These are phyloP conservation scores for Gobio gobio DNA, from an alignment of 2,113 vertebrate genomes.

Conservation along the genomic window DNA sequence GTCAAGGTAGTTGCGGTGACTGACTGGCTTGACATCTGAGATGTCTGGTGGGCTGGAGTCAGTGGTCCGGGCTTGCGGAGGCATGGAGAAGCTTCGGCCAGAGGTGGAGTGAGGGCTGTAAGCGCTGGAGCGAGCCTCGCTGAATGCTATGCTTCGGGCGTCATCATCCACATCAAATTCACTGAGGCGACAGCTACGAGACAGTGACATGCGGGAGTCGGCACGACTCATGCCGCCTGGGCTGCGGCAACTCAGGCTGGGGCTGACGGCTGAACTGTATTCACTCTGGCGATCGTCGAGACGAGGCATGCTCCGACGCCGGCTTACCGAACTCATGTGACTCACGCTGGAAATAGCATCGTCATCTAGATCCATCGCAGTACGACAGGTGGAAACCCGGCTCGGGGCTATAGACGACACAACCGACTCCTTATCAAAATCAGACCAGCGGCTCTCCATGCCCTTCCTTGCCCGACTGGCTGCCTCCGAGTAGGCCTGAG, in stretches of 20 bases:
- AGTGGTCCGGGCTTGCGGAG: conserved; percentile 77
- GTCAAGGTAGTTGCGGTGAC: conserved; percentile 88
- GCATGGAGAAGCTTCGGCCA: conserved; percentile 90
- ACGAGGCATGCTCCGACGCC: conserved; percentile 73
- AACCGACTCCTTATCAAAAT: conserved; percentile 79
- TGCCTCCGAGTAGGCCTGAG: conserved; percentile 81
- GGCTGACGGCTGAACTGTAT: conserved; percentile 67
- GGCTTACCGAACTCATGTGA: conserved; percentile 75
- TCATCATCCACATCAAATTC: conserved; percentile 83
- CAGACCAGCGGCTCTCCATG: conserved; percentile 84
- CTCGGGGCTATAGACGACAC: conserved; percentile 77
- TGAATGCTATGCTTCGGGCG: conserved; percentile 73
- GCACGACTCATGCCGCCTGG: conserved; percentile 75
- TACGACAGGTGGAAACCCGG: conserved; percentile 76
- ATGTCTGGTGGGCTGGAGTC: conserved; percentile 59
- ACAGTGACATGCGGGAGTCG: conserved; percentile 79
- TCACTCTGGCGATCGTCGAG: conserved; percentile 68
- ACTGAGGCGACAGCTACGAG: conserved; percentile 80
- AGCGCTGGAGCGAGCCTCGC: conserved; percentile 72
- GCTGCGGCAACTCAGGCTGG: conserved; percentile 72
- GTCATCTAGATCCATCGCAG: conserved; percentile 74
- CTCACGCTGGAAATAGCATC: conserved; percentile 83
- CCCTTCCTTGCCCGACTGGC: conserved; percentile 77
- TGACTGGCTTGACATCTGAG: conserved; percentile 71
- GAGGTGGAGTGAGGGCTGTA: conserved; percentile 79